Evolutionary conservation across 2,113 vertebrate genomes (phyloP), one percentile per base, ranked within the genome.

Genomic region (Astur gentilis): DNA sequence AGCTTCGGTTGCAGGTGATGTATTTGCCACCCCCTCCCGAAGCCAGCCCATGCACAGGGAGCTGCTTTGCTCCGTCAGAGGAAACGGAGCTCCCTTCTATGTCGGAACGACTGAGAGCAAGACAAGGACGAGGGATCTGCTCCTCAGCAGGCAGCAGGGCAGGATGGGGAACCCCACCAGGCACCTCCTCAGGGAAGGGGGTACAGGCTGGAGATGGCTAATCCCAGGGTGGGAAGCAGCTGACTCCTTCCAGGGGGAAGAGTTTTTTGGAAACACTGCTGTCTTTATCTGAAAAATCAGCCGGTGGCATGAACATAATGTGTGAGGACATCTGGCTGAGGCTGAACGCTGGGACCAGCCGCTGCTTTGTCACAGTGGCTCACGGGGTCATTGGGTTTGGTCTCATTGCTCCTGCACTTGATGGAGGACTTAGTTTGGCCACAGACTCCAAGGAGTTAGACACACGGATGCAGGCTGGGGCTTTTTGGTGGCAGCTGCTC

Each of bases 381-480:
- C 44, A 32, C 0, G 10, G 52, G 31, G 49, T 61, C 66, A 12
- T 5, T 6, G 7, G 10, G 57, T 77, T 89, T 82, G 61, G 31
- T 49, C 47, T 76, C 34, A 6, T 14, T 85, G 26, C 13, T 94
- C 42, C 71, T 65, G 21, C 52, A 65, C 3, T 0, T 12, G 47
- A 38, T n/a, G n/a, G n/a, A 83, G 62, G 62, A 57, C 34, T 52
- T 70, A 61, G 36, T 52, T 70, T 36, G 62, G 44, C 19, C 69
- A 36, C n/a, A 65, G 57, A 65, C 3, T 70, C 20, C 17, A 4
- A 7, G 31, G 4, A 7, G 27, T 45, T 34, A 69, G 52, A 52
- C 22, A 32, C 0, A 5, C 0, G 1, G 42, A 13, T 4, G 7
- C 54, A 71, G 58, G 49, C n/a, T 0, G 2, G 16, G 32, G 47